Conservation (phyloP, 2,888 invertebrate species). For the Lysandra bellargus region DNA sequence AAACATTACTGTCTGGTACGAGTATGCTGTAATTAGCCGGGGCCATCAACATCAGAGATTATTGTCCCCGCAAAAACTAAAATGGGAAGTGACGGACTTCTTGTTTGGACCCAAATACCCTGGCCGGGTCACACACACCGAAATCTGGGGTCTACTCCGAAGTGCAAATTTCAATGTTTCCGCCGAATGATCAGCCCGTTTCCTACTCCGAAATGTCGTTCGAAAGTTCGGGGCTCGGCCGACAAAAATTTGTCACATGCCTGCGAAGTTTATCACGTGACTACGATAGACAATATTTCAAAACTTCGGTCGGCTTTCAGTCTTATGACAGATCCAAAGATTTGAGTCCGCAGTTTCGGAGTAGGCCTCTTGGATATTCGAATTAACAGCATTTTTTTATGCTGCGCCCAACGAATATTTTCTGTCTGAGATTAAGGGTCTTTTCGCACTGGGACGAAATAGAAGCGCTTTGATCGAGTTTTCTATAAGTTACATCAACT, state of each 20-base stretch:
- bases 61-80: conserved; percentile 69
- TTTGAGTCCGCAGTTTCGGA: too few species aligned
- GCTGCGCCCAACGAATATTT: not conserved
- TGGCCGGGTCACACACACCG: conserved; percentile 42
- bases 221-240: too few species aligned
- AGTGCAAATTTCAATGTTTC: too few species aligned
- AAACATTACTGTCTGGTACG: conserved; percentile 73
- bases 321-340: too few species aligned
- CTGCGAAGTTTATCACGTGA: too few species aligned
- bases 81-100: conserved; percentile 68
- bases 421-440: not conserved
- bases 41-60: conserved; percentile 75
- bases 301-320: too few species aligned
- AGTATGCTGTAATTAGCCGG: conserved; percentile 73
- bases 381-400: conserved; percentile 26
- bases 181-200: too few species aligned
- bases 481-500: not conserved
- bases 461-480: not conserved
- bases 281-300: too few species aligned
- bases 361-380: conserved; percentile 21
- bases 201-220: too few species aligned
- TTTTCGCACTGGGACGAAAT: not conserved
- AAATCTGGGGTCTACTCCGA: conserved; percentile 26
- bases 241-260: too few species aligned
- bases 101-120: conserved; percentile 51